A percentile compares a stretch with the other conserved stretches of the same genome.
phyloP scores from a whole-genome alignment of 2,113 vertebrate genomes.

The Eolophus roseicapilla region DNA sequence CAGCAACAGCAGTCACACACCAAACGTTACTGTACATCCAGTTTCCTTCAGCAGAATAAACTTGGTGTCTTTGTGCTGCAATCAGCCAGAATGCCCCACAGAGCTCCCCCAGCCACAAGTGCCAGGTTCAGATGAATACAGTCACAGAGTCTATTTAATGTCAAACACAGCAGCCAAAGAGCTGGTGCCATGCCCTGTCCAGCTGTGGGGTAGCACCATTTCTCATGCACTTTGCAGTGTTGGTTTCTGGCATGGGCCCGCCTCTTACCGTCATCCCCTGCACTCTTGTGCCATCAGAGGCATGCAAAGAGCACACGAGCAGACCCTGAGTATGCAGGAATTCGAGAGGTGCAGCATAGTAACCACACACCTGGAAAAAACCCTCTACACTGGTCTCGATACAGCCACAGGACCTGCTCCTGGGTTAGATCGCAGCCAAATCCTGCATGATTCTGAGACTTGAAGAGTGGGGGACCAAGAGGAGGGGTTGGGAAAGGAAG shows the following conservation, averaged over 20 bases:
- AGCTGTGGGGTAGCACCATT: background rate
- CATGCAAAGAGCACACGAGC: fast-evolving
- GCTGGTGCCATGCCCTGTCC: background rate
- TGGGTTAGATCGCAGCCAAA: background rate
- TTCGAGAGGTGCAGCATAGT: background rate
- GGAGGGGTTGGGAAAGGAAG: background rate
- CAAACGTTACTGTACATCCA: background rate
- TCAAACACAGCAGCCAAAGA: background rate
- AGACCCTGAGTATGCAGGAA: fast-evolving
- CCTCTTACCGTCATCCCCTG: background rate
- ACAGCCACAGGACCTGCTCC: background rate
- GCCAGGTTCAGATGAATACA: background rate
- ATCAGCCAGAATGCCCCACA: background rate
- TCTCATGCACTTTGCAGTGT: background rate
- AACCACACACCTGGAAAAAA: background rate
- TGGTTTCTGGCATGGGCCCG: background rate
- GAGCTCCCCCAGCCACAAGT: background rate
- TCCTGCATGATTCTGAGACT: fast-evolving
- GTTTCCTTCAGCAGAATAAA: background rate
- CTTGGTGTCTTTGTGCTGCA: background rate
- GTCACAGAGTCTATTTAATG: background rate
- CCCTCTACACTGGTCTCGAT: fast-evolving
- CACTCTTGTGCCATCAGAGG: background rate
- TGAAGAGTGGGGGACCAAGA: background rate
- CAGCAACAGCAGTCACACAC: background rate